Evolutionary conservation across 2,113 vertebrate genomes (phyloP).

Genomic region (Pollachius pollachius): DNA sequence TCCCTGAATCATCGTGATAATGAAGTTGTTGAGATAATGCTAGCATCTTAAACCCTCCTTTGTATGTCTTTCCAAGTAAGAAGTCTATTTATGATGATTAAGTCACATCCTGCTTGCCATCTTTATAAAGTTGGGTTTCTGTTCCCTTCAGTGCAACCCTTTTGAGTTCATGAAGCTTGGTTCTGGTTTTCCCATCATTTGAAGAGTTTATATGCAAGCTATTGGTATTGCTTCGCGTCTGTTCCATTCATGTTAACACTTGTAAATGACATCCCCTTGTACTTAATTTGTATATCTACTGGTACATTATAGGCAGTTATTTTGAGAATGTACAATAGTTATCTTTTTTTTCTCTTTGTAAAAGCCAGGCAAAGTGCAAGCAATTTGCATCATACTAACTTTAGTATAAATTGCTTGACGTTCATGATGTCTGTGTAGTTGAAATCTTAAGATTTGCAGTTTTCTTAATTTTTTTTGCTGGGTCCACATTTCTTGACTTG

Average conservation of each 20-base stretch:
- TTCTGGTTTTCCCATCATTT: not conserved
- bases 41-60: too few relatives aligned
- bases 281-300: conserved; percentile 41
- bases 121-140: not conserved
- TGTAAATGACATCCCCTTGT: conserved; percentile 34
- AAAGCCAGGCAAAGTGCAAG: conserved; percentile 25
- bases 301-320: conserved; percentile 34
- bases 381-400: not conserved
- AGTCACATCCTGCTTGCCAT: too few relatives aligned
- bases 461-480: conserved; percentile 28
- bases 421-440: conserved; percentile 3
- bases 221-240: not conserved
- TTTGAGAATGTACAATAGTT: conserved; percentile 37
- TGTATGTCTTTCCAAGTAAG: too few relatives aligned
- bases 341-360: conserved; percentile 23
- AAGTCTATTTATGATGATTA: too few relatives aligned
- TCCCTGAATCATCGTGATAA: too few relatives aligned
- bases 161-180: not conserved
- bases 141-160: not conserved
- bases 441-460: conserved; percentile 11
- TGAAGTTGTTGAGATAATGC: too few relatives aligned
- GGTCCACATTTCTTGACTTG: conserved; percentile 29
- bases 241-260: not conserved
- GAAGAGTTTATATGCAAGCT: not conserved
- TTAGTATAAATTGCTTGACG: not conserved